Evolutionary conservation across 2,113 vertebrate species (phyloP), one percentile per base, ranked within the genome.

Genomic region (Elachura formosa): DNA sequence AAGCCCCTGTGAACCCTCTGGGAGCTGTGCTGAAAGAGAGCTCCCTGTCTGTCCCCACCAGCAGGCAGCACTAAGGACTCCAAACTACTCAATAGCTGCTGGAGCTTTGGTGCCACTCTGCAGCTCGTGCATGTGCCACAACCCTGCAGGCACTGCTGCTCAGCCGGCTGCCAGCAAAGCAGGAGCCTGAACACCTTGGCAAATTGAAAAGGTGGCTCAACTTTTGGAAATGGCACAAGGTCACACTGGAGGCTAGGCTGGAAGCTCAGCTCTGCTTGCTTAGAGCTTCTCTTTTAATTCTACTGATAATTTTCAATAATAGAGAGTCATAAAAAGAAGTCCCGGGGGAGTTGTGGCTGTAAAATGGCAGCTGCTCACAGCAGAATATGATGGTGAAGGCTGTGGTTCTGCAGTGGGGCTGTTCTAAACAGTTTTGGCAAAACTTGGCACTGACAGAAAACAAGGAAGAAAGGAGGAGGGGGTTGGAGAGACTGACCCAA

Each of bases 21-120:
- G 8, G 41, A 80, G 55, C 66, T n/a, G 34, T 5, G 36, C 5
- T 33, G 29, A 29, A 45, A 64, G 61, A 71, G 8, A 22, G 10
- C 16, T 20, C 33, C 54, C 41, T 63, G 38, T n/a, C 19, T 52
- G 36, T 45, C 51, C 28, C 19, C n/a, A 23, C 6, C 34, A 10
- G 24, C 0, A 0, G 24, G 22, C 52, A 67, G 36, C 36, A 31
- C 18, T 0, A 2, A 73, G 25, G 36, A 56, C 55, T 54, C 48
- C 48, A 56, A 20, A 17, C 13, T 29, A n/a, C 17, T 10, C 2
- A 15, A 33, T 36, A 14, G 46, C 9, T 28, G 33, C 48, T 3
- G 4, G 11, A 56, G 59, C 45, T 49, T 25, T 11, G 43, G 25
- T 72, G 68, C 51, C 48, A 29, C 19, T 28, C 38, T 34, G 12